Percentiles rank a stretch among this genome's conserved stretches.
phyloP scores from a whole-genome alignment of 1,140 invertebrate genomes.

The Babylonia areolata region DNA sequence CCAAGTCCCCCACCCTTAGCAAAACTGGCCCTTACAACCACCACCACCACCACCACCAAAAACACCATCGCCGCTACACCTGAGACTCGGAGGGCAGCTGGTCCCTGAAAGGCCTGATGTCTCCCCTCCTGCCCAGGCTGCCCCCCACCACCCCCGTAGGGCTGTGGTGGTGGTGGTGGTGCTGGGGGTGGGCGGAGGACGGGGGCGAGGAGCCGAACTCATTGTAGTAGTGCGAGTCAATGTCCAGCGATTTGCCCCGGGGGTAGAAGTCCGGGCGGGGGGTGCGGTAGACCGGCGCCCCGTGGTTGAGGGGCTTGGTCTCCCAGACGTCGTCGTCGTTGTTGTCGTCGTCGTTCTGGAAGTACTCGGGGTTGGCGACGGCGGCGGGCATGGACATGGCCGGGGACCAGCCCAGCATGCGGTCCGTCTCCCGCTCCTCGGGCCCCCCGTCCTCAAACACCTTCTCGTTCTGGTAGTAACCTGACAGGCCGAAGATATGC shows the following conservation, averaged over 20 bases:
- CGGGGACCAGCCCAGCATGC: conserved; percentile 29
- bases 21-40: too few relatives aligned
- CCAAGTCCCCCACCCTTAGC: too few relatives aligned
- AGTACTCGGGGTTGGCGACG: conserved; percentile 53
- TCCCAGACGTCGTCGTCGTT: conserved; percentile 42
- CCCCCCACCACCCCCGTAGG: neutral
- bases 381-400: neutral
- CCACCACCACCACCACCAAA: too few relatives aligned
- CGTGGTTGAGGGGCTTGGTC: conserved; percentile 21
- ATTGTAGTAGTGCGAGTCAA: conserved; percentile 27
- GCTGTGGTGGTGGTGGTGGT: too few relatives aligned
- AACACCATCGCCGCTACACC: conserved; percentile 7
- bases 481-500: conserved; percentile 20
- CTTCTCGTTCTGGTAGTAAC: conserved; percentile 56
- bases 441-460: conserved; percentile 33
- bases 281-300: neutral
- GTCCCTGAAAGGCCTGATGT: neutral
- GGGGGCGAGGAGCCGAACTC: neutral
- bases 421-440: conserved; percentile 35
- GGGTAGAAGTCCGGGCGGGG: neutral
- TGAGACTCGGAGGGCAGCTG: conserved; percentile 28
- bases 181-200: neutral
- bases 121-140: neutral
- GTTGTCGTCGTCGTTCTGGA: conserved; percentile 28
- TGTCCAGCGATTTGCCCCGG: neutral